Evolutionary conservation across 2,797 vertebrate genomes (phyloP), one percentile per base, ranked within the genome.

Genomic region (Esox masquinongy): DNA sequence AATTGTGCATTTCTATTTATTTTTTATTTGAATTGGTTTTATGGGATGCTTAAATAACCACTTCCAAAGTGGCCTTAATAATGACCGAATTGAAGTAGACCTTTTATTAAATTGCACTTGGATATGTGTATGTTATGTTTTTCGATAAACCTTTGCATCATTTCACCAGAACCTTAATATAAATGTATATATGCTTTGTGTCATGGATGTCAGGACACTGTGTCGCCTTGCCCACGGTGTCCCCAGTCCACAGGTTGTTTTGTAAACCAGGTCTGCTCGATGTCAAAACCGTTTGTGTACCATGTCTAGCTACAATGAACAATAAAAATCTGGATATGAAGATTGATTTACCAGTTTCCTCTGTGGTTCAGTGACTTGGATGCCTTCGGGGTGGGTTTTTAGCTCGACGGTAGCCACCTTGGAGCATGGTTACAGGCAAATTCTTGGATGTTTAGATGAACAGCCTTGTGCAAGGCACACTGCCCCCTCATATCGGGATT

Each of bases 41-140:
- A 73, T 64, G 68, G 39, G 61, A 66, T 67, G 79, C 79, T 91
- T 73, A 74, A 68, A 83, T 75, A 70, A 83, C 86, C 88, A 87
- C 79, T 78, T 82, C 84, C 80, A 78, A 85, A 87, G 87, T 88
- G 91, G 88, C 91, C 90, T 93, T 91, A 70, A 70, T 91, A 70
- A 70, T 34, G 24, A 19, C 29, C 36, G 24, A 29, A 29, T 15
- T 51, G 47, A 51, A 26, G 29, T 19, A 15, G 49, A 49, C 22
- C 39, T 70, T 19, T 16, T 49, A 70, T 24, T 59, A 59, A 26
- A 5, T 17, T 29, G 63, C 26, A 34, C 79, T 83, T 67, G 73
- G 78, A 61, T 74, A 51, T 22, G 15, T 80, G 9, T 61, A 34
- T 78, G 76, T 22, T 22, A 53, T 14, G 36, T 43, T 78, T 47